These are phyloP conservation scores for Fabriciana adippe DNA, from an alignment of 2,888 invertebrate species.

Conservation along the genomic window DNA sequence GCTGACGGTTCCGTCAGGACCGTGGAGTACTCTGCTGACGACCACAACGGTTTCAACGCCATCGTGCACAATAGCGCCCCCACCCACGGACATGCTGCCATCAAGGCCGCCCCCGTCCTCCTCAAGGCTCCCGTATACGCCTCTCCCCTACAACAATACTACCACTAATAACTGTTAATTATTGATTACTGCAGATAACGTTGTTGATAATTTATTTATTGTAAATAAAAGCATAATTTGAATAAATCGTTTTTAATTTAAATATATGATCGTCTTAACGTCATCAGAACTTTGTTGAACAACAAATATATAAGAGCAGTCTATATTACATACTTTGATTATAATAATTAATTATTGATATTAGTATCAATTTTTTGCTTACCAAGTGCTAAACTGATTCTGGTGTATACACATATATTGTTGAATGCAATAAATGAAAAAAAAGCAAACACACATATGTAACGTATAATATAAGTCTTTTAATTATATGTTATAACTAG, in stretches of 20 bases:
- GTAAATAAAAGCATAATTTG: constrained; percentile 25
- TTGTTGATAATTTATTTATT: constrained; percentile 35
- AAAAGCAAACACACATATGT: too few relatives aligned
- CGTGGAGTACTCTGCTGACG: constrained; percentile 78
- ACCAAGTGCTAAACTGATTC: too few relatives aligned
- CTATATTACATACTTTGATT: too few relatives aligned
- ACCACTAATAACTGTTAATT: constrained; percentile 34
- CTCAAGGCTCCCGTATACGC: constrained; percentile 66
- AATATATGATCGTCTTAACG: too few relatives aligned
- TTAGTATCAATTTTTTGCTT: too few relatives aligned
- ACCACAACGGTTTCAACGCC: constrained; percentile 72
- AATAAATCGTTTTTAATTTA: constrained; percentile 12
- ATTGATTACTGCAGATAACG: constrained; percentile 7
- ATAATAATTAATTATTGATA: too few relatives aligned
- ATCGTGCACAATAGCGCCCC: constrained; percentile 65
- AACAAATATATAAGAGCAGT: too few relatives aligned
- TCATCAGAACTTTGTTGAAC: too few relatives aligned
- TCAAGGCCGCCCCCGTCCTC: constrained; percentile 58
- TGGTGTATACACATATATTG: too few relatives aligned
- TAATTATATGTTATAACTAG: too few relatives aligned
- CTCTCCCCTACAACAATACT: constrained; percentile 46
- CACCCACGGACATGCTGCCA: constrained; percentile 55
- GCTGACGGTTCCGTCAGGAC: constrained; percentile 81
- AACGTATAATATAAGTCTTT: too few relatives aligned
- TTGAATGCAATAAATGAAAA: too few relatives aligned